Conservation (phyloP, 2,888 invertebrate species). For the Panzeria rudis region DNA sequence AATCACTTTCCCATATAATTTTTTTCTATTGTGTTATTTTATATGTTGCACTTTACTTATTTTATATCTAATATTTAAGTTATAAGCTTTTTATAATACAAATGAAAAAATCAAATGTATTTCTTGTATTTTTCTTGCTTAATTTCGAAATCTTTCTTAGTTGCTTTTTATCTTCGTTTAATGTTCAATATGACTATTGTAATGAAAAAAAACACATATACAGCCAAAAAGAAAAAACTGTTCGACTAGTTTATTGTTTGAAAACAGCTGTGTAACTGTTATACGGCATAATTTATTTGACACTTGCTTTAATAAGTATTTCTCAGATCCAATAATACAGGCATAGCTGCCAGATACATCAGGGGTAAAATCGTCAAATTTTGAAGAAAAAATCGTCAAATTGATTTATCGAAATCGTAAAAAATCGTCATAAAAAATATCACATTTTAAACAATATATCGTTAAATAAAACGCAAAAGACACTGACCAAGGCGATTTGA, state of each 20-base stretch:
- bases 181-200: slow-evolving; percentile 57
- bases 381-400: too few species aligned
- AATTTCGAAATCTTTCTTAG: slow-evolving; percentile 50
- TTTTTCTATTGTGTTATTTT: slow-evolving; percentile 4
- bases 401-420: too few species aligned
- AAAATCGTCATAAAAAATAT: too few species aligned
- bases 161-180: slow-evolving; percentile 48
- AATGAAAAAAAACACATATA: slow-evolving; percentile 39
- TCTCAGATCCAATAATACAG: background rate
- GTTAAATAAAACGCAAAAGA: too few species aligned
- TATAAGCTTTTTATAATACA: slow-evolving; percentile 31
- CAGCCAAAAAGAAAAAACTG: slow-evolving; percentile 33
- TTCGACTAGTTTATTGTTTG: slow-evolving; percentile 36
- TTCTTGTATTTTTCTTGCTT: slow-evolving; percentile 37
- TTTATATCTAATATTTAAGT: slow-evolving; percentile 18
- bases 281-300: slow-evolving; percentile 29
- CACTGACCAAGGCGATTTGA: too few species aligned
- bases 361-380: too few species aligned
- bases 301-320: slow-evolving; percentile 17
- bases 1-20: slow-evolving; percentile 47
- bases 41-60: slow-evolving; percentile 24
- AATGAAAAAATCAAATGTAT: slow-evolving; percentile 50
- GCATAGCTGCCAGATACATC: too few species aligned
- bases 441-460: too few species aligned
- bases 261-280: slow-evolving; percentile 56